phyloP scores from a whole-genome alignment of 2,797 vertebrate species.

The Spondyliosoma cantharus region DNA sequence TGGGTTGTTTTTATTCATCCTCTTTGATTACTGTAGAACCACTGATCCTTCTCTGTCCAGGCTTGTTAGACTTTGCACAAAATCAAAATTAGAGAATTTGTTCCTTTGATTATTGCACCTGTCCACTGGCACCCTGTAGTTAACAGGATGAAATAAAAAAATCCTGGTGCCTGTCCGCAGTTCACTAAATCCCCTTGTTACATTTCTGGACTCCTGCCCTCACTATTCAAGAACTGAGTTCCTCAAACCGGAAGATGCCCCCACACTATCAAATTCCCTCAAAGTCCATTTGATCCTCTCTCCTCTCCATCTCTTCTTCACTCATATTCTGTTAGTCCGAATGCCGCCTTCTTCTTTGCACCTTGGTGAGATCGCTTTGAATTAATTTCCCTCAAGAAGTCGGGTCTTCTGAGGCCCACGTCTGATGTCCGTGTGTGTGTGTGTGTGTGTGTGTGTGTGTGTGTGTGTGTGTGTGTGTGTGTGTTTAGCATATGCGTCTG shows the following conservation, averaged over 20 bases:
- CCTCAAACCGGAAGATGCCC: neutral
- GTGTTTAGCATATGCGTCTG: slow-evolving; percentile 5
- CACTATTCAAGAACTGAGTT: neutral
- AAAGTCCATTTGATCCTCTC: neutral
- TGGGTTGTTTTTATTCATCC: neutral
- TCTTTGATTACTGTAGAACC: neutral
- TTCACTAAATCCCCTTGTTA: neutral
- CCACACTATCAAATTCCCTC: neutral
- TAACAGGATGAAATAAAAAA: neutral
- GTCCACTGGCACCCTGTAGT: neutral
- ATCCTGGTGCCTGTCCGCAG: neutral
- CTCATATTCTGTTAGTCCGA: slow-evolving; percentile 16
- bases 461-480: neutral
- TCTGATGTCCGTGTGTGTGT: neutral
- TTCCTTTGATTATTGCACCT: neutral
- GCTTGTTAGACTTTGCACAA: slow-evolving; percentile 4
- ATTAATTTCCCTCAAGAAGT: slow-evolving; percentile 26
- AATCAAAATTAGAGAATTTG: slow-evolving; percentile 7
- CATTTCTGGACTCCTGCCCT: slow-evolving; percentile 9
- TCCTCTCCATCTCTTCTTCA: neutral
- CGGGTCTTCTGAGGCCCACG: neutral
- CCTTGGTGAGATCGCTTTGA: slow-evolving; percentile 5
- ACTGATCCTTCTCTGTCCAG: neutral
- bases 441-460: too few species aligned
- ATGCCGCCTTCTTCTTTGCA: neutral